Evolutionary conservation across 1,140 invertebrate genomes (phyloP).

Genomic region (Chironomus striatipennis): DNA sequence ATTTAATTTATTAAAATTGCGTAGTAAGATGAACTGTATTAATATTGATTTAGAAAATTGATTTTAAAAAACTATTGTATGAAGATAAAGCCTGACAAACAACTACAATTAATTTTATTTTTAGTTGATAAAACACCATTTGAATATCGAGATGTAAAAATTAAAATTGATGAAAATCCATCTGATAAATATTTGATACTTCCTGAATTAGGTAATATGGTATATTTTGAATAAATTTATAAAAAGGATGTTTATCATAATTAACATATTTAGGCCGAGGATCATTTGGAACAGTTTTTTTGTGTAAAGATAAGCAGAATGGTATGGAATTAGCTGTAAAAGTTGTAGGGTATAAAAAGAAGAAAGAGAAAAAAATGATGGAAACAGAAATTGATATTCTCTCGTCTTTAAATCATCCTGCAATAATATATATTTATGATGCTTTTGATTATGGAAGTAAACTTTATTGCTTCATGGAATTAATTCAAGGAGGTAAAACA

Average conservation of each 20-base stretch:
- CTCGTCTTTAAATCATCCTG: constrained; percentile 75
- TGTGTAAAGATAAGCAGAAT: constrained; percentile 70
- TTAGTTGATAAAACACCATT: constrained; percentile 73
- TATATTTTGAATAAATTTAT: too few relatives aligned
- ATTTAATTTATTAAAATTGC: too few relatives aligned
- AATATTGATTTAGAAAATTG: too few relatives aligned
- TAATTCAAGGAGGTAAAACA: constrained; percentile 61
- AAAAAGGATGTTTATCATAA: too few relatives aligned
- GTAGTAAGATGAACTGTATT: too few relatives aligned
- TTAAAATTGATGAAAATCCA: constrained; percentile 60
- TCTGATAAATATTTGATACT: constrained; percentile 66
- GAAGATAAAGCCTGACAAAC: too few relatives aligned
- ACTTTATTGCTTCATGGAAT: constrained; percentile 79
- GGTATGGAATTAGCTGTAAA: constrained; percentile 78
- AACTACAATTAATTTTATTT: too few relatives aligned
- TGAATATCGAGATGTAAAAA: constrained; percentile 62
- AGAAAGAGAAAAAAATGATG: constrained; percentile 77
- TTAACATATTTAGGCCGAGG: constrained; percentile 46
- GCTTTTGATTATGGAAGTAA: constrained; percentile 76
- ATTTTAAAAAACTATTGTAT: too few relatives aligned
- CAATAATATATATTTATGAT: constrained; percentile 84
- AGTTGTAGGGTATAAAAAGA: constrained; percentile 67
- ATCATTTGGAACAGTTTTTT: constrained; percentile 91
- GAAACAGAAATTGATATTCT: constrained; percentile 91
- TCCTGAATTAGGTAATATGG: constrained; percentile 50